Evolutionary conservation across 2,797 vertebrate genomes (phyloP).

Genomic region (Poecilia wingei): DNA sequence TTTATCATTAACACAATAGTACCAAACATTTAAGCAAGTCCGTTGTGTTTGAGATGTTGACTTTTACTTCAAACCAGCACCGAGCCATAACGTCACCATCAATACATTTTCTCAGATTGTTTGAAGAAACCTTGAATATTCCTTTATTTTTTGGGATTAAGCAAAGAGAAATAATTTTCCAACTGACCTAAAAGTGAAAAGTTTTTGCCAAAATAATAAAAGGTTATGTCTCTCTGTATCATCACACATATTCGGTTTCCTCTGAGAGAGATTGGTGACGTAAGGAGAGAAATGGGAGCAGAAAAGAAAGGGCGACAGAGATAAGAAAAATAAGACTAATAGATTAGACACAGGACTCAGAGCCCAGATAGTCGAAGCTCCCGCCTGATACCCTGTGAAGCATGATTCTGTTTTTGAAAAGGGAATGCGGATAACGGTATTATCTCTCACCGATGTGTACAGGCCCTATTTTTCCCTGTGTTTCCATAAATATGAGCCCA

Average conservation of each 20-base stretch:
- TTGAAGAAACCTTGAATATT: not conserved
- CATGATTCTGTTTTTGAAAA: constrained; percentile 42
- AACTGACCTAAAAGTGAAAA: not conserved
- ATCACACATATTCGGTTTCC: not conserved
- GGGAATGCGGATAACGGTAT: constrained; percentile 42
- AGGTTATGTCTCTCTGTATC: not conserved
- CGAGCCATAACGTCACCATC: not conserved
- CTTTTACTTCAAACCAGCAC: not conserved
- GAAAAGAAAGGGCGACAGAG: constrained; percentile 20
- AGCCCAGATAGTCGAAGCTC: constrained; percentile 29
- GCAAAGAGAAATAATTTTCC: not conserved
- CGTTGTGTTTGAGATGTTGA: not conserved
- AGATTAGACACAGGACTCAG: constrained; percentile 55
- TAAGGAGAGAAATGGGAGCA: constrained; percentile 15
- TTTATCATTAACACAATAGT: too few relatives aligned
- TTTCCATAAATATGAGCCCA: constrained; percentile 65
- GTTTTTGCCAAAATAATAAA: not conserved
- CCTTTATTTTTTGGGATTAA: not conserved
- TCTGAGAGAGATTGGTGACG: constrained; percentile 3
- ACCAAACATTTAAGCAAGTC: too few relatives aligned
- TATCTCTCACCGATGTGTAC: constrained; percentile 58
- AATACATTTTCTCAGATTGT: not conserved
- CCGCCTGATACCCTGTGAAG: constrained; percentile 32
- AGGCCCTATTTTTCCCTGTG: constrained; percentile 18
- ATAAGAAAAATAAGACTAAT: constrained; percentile 47